Base-by-base conservation (phyloP, 2,888 invertebrate genomes). In the Sarcophaga carnaria region DNA sequence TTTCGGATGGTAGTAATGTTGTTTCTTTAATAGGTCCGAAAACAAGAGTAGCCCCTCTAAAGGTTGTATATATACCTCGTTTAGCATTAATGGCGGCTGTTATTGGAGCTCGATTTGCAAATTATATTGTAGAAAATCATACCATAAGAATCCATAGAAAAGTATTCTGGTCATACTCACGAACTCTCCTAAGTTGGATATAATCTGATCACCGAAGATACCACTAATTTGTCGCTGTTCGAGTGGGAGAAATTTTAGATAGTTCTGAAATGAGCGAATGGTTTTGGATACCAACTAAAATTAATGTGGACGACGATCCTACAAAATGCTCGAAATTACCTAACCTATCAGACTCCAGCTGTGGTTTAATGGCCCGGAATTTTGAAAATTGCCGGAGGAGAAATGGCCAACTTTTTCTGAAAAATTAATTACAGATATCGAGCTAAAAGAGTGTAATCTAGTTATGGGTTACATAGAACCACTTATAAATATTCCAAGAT, bases 91-190 rank as follows among this genome's bases (percentile, higher is more conserved):
- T 88, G 63, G 87, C 86, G 3, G 80, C 87, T 4, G 77, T 80
- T 12, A 80, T 87, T 45, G 63, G 80, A 4, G 75, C 70, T 88
- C 20, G 90, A 88, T 80, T 83, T 89, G 59, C 70, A 6, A 64
- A 54, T 11, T 47, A n/a, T 72, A 66, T 80, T 3, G 1, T n/a
- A 4, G 10, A 80, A 59, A 45, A 10, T 25, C 71, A 71, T 22
- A 17, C 45, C 14, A 11, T 66, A 4, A 27, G 37, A 2, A 80
- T 80, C 37, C 75, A 22, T 12, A 8, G 47, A 20, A 82, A 59
- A 47, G 17, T 71, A 27, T 82, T 71, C 22, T 71, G 63, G 77
- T 72, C 72, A 49, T 72, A 83, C 22, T 83, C 77, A 12, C 70
- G 59, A 14, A 77, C 82, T 2, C 66, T 72, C 12, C 12, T 83